These are phyloP conservation scores for Ciona savignyi DNA, from an alignment of 23 tunicate species.

Conservation along the genomic window DNA sequence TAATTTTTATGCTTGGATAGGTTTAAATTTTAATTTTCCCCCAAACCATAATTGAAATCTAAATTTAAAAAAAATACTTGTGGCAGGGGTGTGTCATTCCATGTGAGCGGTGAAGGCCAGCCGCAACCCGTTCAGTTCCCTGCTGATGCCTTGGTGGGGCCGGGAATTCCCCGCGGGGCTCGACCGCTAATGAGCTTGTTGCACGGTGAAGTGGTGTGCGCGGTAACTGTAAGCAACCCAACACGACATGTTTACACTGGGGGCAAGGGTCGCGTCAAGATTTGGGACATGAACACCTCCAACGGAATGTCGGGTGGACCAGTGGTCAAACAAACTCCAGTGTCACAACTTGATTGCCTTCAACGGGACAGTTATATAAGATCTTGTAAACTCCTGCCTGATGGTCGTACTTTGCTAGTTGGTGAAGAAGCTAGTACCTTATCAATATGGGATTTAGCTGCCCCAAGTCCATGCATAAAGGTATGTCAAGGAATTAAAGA, in stretches of 20 bases:
- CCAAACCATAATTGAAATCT: too few relatives aligned
- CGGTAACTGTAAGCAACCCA: slow-evolving; percentile 91
- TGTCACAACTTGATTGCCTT: slow-evolving; percentile 82
- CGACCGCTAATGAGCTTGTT: slow-evolving; percentile 55
- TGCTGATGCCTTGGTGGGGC: slow-evolving; percentile 73
- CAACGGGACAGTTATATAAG: slow-evolving; percentile 84
- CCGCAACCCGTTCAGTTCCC: slow-evolving; percentile 86
- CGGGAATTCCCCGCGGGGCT: slow-evolving; percentile 80
- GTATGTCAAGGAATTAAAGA: slow-evolving; percentile 11
- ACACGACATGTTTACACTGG: slow-evolving; percentile 92
- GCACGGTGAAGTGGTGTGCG: slow-evolving; percentile 98
- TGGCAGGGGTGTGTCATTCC: slow-evolving; percentile 77
- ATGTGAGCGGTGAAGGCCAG: slow-evolving; percentile 80
- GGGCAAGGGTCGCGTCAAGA: slow-evolving; percentile 94
- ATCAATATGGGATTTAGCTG: slow-evolving; percentile 85
- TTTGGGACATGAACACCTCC: slow-evolving; percentile 77
- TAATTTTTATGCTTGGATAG: too few relatives aligned
- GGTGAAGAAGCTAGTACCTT: slow-evolving; percentile 92
- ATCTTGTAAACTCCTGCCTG: slow-evolving; percentile 85
- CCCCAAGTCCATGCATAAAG: slow-evolving; percentile 37
- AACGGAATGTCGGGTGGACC: slow-evolving; percentile 21
- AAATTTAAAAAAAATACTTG: too few relatives aligned
- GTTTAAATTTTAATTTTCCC: too few relatives aligned
- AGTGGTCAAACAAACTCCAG: slow-evolving; percentile 61
- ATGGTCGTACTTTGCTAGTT: slow-evolving; percentile 80